Evolutionary conservation across 2,113 vertebrate species (phyloP).

Genomic region (Falco punctatus): DNA sequence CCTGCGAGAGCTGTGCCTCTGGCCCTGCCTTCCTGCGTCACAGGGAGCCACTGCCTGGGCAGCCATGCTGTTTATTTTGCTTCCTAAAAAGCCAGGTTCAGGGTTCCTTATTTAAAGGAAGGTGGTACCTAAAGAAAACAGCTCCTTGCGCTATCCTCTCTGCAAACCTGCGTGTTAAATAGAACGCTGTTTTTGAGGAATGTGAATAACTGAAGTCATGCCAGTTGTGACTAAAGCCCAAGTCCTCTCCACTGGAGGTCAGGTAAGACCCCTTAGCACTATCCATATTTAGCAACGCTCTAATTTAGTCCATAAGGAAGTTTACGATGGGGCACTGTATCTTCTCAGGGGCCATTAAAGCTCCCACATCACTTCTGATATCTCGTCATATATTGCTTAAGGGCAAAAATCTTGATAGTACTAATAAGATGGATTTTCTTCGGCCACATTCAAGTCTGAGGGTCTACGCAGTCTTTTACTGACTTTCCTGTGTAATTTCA

Average conservation of each 20-base stretch:
- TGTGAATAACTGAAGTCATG: neutral
- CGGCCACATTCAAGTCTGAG: neutral
- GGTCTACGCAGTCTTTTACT: neutral
- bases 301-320: neutral
- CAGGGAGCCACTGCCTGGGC: neutral
- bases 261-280: neutral
- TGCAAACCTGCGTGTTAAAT: neutral
- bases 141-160: neutral
- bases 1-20: neutral
- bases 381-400: neutral
- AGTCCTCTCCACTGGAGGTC: neutral
- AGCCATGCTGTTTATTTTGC: neutral
- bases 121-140: neutral
- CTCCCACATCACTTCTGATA: neutral
- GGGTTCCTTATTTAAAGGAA: neutral
- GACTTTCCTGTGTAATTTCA: neutral
- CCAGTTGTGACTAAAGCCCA: neutral
- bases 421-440: neutral
- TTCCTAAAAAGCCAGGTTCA: neutral
- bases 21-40: neutral
- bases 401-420: neutral
- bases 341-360: neutral
- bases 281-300: neutral
- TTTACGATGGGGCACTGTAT: neutral
- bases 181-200: neutral